These are phyloP conservation scores for Otus sunia DNA, from an alignment of 2,113 vertebrate species.

Conservation along the genomic window DNA sequence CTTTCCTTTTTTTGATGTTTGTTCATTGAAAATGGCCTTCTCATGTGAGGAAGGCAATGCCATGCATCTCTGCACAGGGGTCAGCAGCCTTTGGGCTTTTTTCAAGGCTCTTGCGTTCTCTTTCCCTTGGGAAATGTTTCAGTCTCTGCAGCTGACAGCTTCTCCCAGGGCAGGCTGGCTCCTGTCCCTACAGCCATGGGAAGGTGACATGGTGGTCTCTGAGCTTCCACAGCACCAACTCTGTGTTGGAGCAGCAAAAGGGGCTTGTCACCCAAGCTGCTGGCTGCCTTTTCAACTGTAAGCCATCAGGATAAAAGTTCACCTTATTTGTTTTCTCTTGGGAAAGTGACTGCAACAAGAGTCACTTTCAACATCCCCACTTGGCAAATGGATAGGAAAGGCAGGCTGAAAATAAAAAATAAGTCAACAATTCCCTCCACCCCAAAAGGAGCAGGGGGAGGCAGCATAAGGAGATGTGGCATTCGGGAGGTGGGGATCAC, in stretches of 20 bases:
- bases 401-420: not conserved
- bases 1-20: not conserved
- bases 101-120: not conserved
- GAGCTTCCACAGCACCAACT: not conserved
- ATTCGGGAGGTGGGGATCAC: not conserved
- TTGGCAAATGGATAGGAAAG: not conserved
- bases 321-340: not conserved
- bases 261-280: not conserved
- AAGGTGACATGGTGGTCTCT: not conserved
- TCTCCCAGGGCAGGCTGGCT: not conserved
- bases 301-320: not conserved
- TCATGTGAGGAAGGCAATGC: not conserved
- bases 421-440: not conserved
- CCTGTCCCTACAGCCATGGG: not conserved
- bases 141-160: not conserved
- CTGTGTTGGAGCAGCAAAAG: not conserved
- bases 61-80: rapidly evolving
- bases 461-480: not conserved
- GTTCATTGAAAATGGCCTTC: not conserved
- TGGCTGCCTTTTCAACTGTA: not conserved
- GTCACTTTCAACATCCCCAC: not conserved
- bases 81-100: not conserved
- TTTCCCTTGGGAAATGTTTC: not conserved
- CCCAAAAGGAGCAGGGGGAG: not conserved
- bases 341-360: not conserved